phyloP scores from a whole-genome alignment of 1,140 invertebrate species.

The Drosophila ficusphila region DNA sequence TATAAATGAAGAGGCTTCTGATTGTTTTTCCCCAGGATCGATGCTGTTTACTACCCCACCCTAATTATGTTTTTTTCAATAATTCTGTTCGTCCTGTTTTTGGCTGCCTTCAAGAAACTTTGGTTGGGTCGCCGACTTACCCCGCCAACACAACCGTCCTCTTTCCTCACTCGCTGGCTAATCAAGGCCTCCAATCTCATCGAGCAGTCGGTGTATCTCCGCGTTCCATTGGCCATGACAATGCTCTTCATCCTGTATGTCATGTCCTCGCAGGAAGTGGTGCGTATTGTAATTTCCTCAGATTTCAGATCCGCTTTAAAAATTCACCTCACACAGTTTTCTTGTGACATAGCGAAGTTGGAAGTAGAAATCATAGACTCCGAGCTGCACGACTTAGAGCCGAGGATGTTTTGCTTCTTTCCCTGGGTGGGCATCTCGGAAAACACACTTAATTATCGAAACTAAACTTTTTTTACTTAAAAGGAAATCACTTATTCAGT shows the following conservation, averaged over 20 bases:
- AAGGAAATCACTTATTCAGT: constrained; percentile 93
- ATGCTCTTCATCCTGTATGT: constrained; percentile 2
- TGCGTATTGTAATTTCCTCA: neutral
- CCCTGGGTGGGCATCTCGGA: constrained; percentile 87
- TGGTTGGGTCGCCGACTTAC: neutral
- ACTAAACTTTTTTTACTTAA: too few species aligned
- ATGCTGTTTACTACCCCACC: neutral
- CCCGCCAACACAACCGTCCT: neutral
- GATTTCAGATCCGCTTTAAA: neutral
- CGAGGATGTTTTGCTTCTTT: constrained; percentile 83
- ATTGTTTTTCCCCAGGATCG: neutral
- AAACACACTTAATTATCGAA: too few species aligned
- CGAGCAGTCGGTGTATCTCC: constrained; percentile 9
- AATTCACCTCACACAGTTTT: neutral
- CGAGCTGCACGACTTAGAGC: neutral
- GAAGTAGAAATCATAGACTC: constrained; percentile 27
- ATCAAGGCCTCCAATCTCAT: neutral
- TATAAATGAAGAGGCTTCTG: too few species aligned
- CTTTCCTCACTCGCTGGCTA: constrained; percentile 11
- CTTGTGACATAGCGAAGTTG: constrained; percentile 17
- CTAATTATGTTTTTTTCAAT: neutral
- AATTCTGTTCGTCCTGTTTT: neutral
- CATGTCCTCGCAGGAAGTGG: constrained; percentile 11
- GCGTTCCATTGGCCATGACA: neutral
- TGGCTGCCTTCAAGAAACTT: constrained; percentile 24